Evolutionary conservation across 2,797 vertebrate species (phyloP).

Genomic region (Microctenopoma stevenorrisi): DNA sequence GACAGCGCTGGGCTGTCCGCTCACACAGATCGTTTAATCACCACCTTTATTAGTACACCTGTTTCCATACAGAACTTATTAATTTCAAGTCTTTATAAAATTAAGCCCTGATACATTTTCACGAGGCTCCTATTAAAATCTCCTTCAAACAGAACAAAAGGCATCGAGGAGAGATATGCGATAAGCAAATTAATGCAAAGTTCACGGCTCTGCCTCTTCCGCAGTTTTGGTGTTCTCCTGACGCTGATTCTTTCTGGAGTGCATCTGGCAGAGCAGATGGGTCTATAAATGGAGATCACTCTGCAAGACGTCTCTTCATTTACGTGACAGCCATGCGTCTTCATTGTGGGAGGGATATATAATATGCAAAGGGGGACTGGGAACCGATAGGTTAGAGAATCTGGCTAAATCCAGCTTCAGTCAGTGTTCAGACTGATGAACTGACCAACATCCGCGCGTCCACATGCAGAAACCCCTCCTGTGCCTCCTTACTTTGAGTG

Average conservation of each 20-base stretch:
- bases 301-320: constrained; percentile 78
- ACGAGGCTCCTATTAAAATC: constrained; percentile 64
- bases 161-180: constrained; percentile 24
- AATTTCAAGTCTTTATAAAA: constrained; percentile 60
- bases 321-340: constrained; percentile 75
- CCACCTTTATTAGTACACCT: constrained; percentile 75
- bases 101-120: constrained; percentile 51
- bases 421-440: constrained; percentile 48
- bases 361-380: constrained; percentile 43
- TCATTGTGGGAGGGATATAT: constrained; percentile 52
- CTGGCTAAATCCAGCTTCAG: constrained; percentile 35
- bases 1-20: constrained; percentile 29
- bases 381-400: constrained; percentile 23
- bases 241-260: constrained; percentile 69
- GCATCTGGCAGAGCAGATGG: constrained; percentile 76
- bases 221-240: constrained; percentile 56
- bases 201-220: constrained; percentile 43
- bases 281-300: constrained; percentile 80
- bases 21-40: constrained; percentile 67
- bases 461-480: constrained; percentile 37
- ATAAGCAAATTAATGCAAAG: constrained; percentile 68
- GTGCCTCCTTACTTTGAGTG: constrained; percentile 27
- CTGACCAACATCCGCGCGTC: constrained; percentile 49
- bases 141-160: constrained; percentile 58
- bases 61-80: constrained; percentile 60